A percentile compares a stretch with the other conserved stretches of the same genome.
phyloP scores from a whole-genome alignment of 2,888 invertebrate genomes.

The Acheta domesticus region DNA sequence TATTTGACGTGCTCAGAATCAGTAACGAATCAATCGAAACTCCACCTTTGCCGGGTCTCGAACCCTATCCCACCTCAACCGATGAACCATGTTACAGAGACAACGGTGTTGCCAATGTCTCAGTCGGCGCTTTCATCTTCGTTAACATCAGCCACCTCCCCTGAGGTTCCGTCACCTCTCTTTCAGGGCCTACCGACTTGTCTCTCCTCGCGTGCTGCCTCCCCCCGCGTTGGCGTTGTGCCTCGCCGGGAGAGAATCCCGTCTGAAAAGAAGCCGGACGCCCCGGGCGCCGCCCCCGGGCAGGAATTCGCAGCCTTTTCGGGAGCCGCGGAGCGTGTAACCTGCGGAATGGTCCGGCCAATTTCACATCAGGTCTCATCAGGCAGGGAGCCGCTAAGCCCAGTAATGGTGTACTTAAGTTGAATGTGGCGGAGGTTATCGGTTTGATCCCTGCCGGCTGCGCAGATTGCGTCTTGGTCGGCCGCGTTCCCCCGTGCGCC shows the following conservation, averaged over 20 bases:
- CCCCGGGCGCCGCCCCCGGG: not conserved
- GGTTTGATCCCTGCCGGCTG: not conserved
- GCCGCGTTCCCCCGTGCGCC: not conserved
- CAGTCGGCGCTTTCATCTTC: too few relatives aligned
- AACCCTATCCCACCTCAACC: too few relatives aligned
- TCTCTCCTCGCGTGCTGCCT: not conserved
- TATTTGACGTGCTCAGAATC: too few relatives aligned
- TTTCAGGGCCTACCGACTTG: not conserved
- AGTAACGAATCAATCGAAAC: too few relatives aligned
- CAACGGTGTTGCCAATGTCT: too few relatives aligned
- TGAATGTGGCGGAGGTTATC: slow-evolving; percentile 9
- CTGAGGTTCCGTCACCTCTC: too few relatives aligned
- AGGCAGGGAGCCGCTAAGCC: not conserved
- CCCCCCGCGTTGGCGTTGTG: not conserved
- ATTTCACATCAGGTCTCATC: slow-evolving; percentile 18
- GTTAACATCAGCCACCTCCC: too few relatives aligned
- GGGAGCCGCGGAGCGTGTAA: not conserved
- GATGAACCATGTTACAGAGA: too few relatives aligned
- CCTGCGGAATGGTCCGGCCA: not conserved
- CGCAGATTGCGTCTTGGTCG: not conserved
- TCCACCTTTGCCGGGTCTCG: too few relatives aligned
- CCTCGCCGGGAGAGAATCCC: not conserved
- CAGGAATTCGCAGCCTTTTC: not conserved
- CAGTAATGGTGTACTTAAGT: slow-evolving; percentile 8
- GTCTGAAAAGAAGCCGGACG: not conserved